phyloP scores from a whole-genome alignment of 2,113 vertebrate species.

The Sphyrna mokarran region DNA sequence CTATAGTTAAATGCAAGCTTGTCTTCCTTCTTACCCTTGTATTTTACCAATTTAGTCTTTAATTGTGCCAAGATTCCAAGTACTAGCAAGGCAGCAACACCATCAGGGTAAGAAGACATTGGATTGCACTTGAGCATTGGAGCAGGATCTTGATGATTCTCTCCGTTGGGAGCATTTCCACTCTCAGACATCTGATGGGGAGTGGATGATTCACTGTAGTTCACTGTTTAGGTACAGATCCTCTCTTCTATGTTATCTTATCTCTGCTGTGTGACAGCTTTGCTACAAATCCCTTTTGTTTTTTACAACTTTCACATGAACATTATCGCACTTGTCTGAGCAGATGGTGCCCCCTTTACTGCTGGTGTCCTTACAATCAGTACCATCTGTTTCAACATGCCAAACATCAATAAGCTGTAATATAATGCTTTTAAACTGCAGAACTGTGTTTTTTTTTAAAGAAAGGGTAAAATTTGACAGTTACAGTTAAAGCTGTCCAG shows the following conservation, averaged over 20 bases:
- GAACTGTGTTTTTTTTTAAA: not conserved
- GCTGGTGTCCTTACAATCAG: constrained; percentile 1
- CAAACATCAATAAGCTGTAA: not conserved
- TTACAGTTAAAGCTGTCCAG: not conserved
- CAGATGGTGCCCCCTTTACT: constrained; percentile 33
- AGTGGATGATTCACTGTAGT: not conserved
- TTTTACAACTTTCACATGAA: constrained; percentile 7
- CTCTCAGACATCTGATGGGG: not conserved
- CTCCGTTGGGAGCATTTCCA: not conserved
- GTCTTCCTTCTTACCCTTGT: not conserved
- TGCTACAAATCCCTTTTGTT: not conserved
- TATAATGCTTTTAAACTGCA: not conserved
- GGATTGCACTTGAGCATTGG: not conserved
- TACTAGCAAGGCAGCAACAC: no score
- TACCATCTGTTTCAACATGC: constrained; percentile 1
- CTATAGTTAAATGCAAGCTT: no score
- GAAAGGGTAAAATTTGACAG: not conserved
- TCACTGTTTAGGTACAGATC: not conserved
- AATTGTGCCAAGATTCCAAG: no score
- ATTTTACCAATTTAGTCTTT: no score
- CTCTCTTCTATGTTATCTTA: not conserved
- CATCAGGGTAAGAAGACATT: not conserved
- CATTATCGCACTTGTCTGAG: not conserved
- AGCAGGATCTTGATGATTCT: not conserved
- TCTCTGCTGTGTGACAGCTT: not conserved